These are phyloP conservation scores for Taenioides sp. DNA, from an alignment of 2,797 vertebrate species.

Conservation along the genomic window DNA sequence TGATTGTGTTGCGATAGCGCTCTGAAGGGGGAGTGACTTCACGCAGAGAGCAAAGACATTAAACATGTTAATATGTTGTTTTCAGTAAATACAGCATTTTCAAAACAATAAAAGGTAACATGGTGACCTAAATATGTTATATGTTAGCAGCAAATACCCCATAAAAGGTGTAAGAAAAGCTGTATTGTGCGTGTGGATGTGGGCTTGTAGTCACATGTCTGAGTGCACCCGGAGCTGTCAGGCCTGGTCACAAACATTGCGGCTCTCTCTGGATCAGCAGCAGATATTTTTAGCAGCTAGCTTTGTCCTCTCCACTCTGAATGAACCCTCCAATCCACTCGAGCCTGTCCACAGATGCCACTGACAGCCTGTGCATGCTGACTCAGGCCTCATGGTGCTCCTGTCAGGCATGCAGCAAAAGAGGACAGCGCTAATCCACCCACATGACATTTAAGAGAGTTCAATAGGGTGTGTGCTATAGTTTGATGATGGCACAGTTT, in stretches of 20 bases:
- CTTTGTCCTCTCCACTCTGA: conserved; percentile 2
- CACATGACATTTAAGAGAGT: too few relatives aligned
- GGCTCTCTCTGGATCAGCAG: not conserved
- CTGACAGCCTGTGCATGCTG: conserved; percentile 5
- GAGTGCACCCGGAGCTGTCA: not conserved
- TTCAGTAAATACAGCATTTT: too few relatives aligned
- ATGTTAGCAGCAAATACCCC: too few relatives aligned
- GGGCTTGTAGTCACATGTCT: too few relatives aligned
- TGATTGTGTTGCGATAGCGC: too few relatives aligned
- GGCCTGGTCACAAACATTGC: not conserved
- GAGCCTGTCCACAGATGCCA: conserved; percentile 1
- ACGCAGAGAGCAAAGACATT: too few relatives aligned
- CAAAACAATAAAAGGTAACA: too few relatives aligned
- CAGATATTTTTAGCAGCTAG: not conserved
- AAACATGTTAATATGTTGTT: too few relatives aligned
- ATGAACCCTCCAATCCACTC: conserved; percentile 2
- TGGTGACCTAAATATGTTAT: too few relatives aligned
- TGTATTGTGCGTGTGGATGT: not conserved
- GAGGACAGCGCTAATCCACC: not conserved
- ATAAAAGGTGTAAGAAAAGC: too few relatives aligned
- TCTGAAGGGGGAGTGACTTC: too few relatives aligned
- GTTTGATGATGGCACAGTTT: not conserved
- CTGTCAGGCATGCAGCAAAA: not conserved
- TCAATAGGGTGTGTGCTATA: not conserved
- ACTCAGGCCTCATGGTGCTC: not conserved